Conservation (phyloP, 2,888 invertebrate species). For the Plagodis dolabraria region DNA sequence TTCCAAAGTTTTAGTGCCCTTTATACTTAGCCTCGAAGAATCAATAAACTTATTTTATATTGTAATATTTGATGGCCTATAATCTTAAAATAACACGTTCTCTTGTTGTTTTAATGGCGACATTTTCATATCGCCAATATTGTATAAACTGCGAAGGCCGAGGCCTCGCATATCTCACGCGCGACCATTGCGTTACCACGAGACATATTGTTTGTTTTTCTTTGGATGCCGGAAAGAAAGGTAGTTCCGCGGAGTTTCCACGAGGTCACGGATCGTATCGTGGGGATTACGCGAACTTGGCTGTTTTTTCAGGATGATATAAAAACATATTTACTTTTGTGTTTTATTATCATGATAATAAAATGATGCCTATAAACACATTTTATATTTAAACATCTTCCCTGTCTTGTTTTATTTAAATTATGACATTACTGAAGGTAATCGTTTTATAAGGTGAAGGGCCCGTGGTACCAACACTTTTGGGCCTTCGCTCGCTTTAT, state of each 20-base stretch:
- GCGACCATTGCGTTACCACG: conserved; percentile 29
- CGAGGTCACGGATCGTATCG: conserved; percentile 13
- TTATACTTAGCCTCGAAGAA: too few species aligned
- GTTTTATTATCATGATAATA: not conserved
- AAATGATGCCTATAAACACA: too few species aligned
- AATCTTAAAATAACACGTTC: too few species aligned
- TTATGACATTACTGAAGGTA: too few species aligned
- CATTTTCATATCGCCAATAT: conserved; percentile 32
- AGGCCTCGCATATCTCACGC: conserved; percentile 37
- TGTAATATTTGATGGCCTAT: too few species aligned
- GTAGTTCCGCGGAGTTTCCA: conserved; percentile 19
- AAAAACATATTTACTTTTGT: not conserved
- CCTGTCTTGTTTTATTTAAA: too few species aligned
- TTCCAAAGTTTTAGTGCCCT: too few species aligned
- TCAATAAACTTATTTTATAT: too few species aligned
- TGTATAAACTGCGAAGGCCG: conserved; percentile 40
- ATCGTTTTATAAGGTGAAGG: too few species aligned
- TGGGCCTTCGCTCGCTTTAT: too few species aligned
- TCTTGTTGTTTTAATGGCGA: not conserved
- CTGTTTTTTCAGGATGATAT: conserved; percentile 8
- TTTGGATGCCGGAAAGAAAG: conserved; percentile 36
- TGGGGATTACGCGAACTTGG: conserved; percentile 5
- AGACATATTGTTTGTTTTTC: conserved; percentile 31
- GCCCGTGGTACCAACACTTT: too few species aligned
- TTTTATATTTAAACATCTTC: too few species aligned